A percentile compares a stretch with the other conserved stretches of the same genome.
phyloP scores from a whole-genome alignment of 2,888 invertebrate species.

The Lasioglossum malachurum region DNA sequence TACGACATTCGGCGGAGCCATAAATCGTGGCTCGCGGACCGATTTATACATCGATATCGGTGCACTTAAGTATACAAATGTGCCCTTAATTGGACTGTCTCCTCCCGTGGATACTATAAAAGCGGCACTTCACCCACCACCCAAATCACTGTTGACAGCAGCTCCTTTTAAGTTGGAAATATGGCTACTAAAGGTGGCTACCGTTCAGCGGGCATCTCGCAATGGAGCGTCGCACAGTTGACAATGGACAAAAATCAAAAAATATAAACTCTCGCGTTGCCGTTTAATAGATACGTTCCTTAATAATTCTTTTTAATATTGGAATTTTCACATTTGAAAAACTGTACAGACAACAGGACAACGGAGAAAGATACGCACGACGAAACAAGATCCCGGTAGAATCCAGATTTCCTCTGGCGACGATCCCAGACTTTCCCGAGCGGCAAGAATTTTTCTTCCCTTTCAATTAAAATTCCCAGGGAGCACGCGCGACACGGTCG shows the following conservation, averaged over 20 bases:
- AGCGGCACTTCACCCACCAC: slow-evolving; percentile 69
- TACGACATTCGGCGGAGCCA: slow-evolving; percentile 78
- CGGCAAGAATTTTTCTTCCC: not conserved
- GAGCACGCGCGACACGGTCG: not conserved
- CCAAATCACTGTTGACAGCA: slow-evolving; percentile 72
- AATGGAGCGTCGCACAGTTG: not conserved
- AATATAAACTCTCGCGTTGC: not conserved
- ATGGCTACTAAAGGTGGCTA: slow-evolving; percentile 65
- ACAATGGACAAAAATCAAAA: not conserved
- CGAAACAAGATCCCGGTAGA: not conserved
- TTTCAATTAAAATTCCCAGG: slow-evolving; percentile 30
- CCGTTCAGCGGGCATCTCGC: slow-evolving; percentile 33
- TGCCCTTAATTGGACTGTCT: slow-evolving; percentile 80
- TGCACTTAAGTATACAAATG: slow-evolving; percentile 79
- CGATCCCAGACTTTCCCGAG: not conserved
- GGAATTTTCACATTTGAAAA: too few relatives aligned
- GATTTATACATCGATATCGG: slow-evolving; percentile 79
- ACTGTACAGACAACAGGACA: not conserved
- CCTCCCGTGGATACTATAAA: slow-evolving; percentile 72
- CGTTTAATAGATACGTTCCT: too few relatives aligned
- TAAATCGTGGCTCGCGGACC: slow-evolving; percentile 75
- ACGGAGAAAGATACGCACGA: not conserved
- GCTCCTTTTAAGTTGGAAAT: slow-evolving; percentile 71
- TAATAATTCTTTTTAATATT: too few relatives aligned
- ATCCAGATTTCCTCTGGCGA: not conserved